phyloP scores from a whole-genome alignment of 2,888 invertebrate species.

The Clistopyga incitator region DNA sequence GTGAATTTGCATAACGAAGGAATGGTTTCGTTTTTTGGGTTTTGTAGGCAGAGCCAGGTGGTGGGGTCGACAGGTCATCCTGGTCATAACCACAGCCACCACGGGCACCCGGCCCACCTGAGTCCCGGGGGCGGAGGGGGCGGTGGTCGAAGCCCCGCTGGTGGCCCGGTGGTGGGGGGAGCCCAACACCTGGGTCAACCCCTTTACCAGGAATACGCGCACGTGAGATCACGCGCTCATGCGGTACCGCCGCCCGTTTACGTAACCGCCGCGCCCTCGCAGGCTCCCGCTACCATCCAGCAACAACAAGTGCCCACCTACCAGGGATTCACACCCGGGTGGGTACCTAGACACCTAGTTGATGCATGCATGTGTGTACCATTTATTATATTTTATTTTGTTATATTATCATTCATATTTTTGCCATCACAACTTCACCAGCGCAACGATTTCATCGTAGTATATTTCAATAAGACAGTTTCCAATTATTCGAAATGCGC shows the following conservation, averaged over 20 bases:
- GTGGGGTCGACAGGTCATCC: slow-evolving; percentile 82
- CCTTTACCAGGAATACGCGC: slow-evolving; percentile 86
- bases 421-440: slow-evolving; percentile 48
- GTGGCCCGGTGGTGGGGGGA: slow-evolving; percentile 84
- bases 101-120: slow-evolving; percentile 80
- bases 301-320: slow-evolving; percentile 84
- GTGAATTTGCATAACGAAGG: slow-evolving; percentile 73
- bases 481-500: neutral
- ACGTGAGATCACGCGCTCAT: slow-evolving; percentile 82
- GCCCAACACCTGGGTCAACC: slow-evolving; percentile 87
- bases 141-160: slow-evolving; percentile 80
- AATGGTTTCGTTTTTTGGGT: slow-evolving; percentile 55
- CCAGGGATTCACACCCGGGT: slow-evolving; percentile 84
- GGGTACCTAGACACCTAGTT: slow-evolving; percentile 84
- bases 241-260: slow-evolving; percentile 89
- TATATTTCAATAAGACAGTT: neutral
- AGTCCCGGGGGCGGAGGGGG: slow-evolving; percentile 78
- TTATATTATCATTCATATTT: slow-evolving; percentile 56
- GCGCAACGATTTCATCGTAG: neutral
- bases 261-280: slow-evolving; percentile 87
- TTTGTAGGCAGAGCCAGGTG: slow-evolving; percentile 83
- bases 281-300: slow-evolving; percentile 82
- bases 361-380: slow-evolving; percentile 84
- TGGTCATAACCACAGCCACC: slow-evolving; percentile 82
- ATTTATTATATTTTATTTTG: slow-evolving; percentile 75